Conservation (phyloP, 2,113 vertebrate species). For the Phaethon lepturus region DNA sequence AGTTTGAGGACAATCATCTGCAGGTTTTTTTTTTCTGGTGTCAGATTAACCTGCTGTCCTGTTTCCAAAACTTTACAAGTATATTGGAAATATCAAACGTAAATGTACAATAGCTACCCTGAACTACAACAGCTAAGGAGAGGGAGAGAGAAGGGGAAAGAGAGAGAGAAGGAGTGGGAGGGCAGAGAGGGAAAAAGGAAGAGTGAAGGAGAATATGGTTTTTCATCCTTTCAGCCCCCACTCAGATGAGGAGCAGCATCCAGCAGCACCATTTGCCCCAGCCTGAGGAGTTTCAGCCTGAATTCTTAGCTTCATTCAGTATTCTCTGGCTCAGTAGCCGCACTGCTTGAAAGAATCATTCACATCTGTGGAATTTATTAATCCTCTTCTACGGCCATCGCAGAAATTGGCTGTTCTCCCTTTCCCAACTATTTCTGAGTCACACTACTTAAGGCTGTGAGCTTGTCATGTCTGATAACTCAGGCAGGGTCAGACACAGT, state of each 20-base stretch:
- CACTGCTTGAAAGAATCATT: constrained; percentile 44
- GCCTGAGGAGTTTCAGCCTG: background rate
- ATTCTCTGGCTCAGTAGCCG: background rate
- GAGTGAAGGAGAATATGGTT: background rate
- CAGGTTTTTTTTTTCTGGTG: background rate
- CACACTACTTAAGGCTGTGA: constrained; percentile 12
- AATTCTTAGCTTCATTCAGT: background rate
- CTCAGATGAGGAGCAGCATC: background rate
- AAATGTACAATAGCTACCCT: background rate
- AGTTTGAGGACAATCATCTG: background rate
- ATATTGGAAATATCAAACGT: background rate
- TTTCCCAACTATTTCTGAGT: constrained; percentile 22
- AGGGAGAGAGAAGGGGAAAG: too few species aligned
- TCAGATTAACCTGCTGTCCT: background rate
- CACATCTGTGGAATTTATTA: constrained; percentile 21
- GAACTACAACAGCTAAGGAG: background rate
- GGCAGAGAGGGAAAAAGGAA: too few species aligned
- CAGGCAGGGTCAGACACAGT: constrained; percentile 1
- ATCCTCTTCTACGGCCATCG: constrained; percentile 24
- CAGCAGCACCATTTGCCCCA: background rate
- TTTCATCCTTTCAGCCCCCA: background rate
- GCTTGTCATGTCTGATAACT: background rate
- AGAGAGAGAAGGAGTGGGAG: too few species aligned
- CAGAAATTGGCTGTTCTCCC: constrained; percentile 11
- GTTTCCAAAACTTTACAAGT: background rate